These are phyloP conservation scores for Abrostola tripartita DNA, from an alignment of 2,888 invertebrate genomes.

Conservation along the genomic window DNA sequence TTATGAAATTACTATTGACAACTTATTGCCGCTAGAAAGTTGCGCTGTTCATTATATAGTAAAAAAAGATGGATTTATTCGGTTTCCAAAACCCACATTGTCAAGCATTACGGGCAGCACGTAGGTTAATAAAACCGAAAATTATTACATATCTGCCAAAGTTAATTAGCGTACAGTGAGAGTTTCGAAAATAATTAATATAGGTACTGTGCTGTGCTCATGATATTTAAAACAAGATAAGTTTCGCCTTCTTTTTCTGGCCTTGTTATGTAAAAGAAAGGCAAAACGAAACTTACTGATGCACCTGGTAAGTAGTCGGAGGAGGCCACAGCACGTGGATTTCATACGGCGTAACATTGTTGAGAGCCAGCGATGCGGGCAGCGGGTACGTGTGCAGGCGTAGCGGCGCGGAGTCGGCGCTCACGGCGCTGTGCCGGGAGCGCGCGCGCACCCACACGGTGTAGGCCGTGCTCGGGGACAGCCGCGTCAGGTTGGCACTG, in stretches of 20 bases:
- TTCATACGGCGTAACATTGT: conserved; percentile 75
- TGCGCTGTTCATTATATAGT: no score
- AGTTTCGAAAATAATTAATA: no score
- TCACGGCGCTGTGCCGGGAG: conserved; percentile 90
- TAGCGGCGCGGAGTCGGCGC: conserved; percentile 89
- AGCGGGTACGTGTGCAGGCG: conserved; percentile 91
- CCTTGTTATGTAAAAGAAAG: neutral
- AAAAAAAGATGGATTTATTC: no score
- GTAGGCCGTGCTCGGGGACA: conserved; percentile 91
- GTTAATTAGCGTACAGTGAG: no score
- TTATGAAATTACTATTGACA: neutral
- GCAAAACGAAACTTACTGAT: conserved; percentile 64
- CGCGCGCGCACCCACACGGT: conserved; percentile 93
- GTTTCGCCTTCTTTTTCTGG: neutral
- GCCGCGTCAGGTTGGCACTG: conserved; percentile 86
- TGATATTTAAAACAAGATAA: neutral
- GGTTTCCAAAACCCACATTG: no score
- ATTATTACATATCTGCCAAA: no score
- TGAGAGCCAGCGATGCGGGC: conserved; percentile 90
- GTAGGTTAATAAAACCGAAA: no score
- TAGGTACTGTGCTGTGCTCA: neutral
- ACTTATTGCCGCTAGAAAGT: no score
- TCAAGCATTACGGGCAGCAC: no score
- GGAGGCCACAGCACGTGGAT: conserved; percentile 91
- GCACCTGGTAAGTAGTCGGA: conserved; percentile 72